A percentile compares a stretch with the other conserved stretches of the same genome.
phyloP scores from a whole-genome alignment of 2,113 vertebrate genomes.

The Martes martes region DNA sequence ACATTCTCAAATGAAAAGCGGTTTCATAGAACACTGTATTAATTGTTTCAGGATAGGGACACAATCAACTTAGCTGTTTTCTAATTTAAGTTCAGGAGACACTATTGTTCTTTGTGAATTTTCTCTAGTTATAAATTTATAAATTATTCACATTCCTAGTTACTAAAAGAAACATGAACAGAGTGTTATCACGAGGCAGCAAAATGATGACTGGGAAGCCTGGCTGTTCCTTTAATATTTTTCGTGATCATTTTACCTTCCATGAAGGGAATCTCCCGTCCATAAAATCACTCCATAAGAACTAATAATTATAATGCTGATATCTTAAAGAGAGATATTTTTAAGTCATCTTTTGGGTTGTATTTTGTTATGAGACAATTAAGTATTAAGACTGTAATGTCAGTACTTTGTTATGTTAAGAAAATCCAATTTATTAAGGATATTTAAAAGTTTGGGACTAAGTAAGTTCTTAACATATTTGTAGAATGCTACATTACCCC shows the following conservation, averaged over 20 bases:
- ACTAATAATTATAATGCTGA: background rate
- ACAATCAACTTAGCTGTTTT: slow-evolving; percentile 40
- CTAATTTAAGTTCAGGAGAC: slow-evolving; percentile 57
- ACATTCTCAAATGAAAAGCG: slow-evolving; percentile 56
- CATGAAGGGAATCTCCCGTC: background rate
- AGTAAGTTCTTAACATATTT: background rate
- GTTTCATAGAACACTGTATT: slow-evolving; percentile 36
- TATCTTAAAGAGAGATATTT: background rate
- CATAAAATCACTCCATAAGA: background rate
- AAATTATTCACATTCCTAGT: slow-evolving; percentile 65
- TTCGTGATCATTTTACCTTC: slow-evolving; percentile 27
- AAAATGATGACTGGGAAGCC: background rate
- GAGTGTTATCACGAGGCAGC: background rate
- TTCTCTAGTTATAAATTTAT: slow-evolving; percentile 53
- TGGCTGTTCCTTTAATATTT: slow-evolving; percentile 27
- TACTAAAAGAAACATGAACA: slow-evolving; percentile 49
- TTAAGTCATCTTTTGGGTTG: background rate
- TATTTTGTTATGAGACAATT: background rate
- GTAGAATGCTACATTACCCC: background rate
- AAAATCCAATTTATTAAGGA: background rate
- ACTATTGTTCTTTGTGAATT: slow-evolving; percentile 52
- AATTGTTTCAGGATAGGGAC: slow-evolving; percentile 61
- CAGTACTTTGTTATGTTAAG: background rate
- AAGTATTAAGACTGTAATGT: background rate
- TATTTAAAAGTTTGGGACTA: background rate